Evolutionary conservation across 2,888 invertebrate species (phyloP).

Genomic region (Ophioninae sp.): DNA sequence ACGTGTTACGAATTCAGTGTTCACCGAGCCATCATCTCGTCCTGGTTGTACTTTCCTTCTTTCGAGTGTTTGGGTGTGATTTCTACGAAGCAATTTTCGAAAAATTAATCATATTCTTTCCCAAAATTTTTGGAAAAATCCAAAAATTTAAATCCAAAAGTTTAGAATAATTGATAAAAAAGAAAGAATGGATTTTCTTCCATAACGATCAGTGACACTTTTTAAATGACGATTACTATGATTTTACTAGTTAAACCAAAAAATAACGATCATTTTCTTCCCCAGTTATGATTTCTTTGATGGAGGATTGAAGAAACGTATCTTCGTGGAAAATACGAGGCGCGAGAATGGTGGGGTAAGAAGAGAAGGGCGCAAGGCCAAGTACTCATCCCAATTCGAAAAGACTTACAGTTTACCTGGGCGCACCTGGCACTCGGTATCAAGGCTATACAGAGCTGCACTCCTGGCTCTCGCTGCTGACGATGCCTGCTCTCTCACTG

Average conservation of each 20-base stretch:
- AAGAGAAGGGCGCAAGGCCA: slow-evolving; percentile 16
- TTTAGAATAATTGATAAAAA: neutral
- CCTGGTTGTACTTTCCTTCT: slow-evolving; percentile 24
- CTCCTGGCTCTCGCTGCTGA: slow-evolving; percentile 10
- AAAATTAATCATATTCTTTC: neutral
- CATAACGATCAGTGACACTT: neutral
- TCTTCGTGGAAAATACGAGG: neutral
- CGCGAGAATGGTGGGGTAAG: neutral
- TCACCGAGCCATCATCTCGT: slow-evolving; percentile 40
- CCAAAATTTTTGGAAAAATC: neutral
- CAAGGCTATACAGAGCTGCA: slow-evolving; percentile 15
- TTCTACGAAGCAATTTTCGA: too few relatives aligned
- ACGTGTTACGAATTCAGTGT: slow-evolving; percentile 46
- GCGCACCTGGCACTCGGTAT: slow-evolving; percentile 20
- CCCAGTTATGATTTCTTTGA: neutral
- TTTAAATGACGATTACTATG: neutral
- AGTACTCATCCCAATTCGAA: slow-evolving; percentile 17
- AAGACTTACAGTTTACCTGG: slow-evolving; percentile 28
- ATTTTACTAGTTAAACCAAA: neutral
- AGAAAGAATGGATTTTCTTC: neutral
- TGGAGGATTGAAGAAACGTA: neutral
- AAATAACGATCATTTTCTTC: neutral
- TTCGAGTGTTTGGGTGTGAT: too few relatives aligned
- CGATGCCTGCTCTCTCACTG: slow-evolving; percentile 8
- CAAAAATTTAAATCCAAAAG: too few relatives aligned